phyloP scores from a whole-genome alignment of 2,113 vertebrate genomes.

The Tympanuchus pallidicinctus region DNA sequence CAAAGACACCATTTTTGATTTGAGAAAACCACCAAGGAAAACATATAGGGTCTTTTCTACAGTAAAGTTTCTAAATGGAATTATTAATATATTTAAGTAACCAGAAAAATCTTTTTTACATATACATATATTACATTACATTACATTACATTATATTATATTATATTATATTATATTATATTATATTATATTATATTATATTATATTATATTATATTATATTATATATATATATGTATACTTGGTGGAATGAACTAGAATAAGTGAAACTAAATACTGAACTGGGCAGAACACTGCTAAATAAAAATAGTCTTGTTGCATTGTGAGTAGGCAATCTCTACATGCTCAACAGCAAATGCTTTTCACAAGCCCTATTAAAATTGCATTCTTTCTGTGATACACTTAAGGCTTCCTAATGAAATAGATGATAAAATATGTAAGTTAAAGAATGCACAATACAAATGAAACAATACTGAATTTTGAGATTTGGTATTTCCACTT shows the following conservation, averaged over 20 bases:
- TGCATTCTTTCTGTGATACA: background rate
- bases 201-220: no score
- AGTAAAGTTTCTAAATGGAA: background rate
- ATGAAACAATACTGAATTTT: background rate
- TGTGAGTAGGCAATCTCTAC: background rate
- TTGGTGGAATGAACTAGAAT: background rate
- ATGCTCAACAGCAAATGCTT: background rate
- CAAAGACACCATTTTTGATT: background rate
- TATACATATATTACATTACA: no score
- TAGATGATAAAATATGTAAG: background rate
- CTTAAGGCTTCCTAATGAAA: background rate
- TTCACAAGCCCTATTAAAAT: background rate
- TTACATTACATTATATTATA: no score
- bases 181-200: no score
- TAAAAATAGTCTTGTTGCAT: background rate
- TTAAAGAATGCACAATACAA: background rate
- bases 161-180: no score
- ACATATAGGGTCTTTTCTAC: background rate
- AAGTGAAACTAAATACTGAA: background rate
- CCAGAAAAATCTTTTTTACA: no score
- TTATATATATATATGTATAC: no score
- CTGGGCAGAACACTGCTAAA: background rate
- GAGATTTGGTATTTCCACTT: background rate
- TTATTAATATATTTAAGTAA: background rate
- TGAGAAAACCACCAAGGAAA: background rate